phyloP scores from a whole-genome alignment of 2,888 invertebrate genomes.

The Hyalella azteca region DNA sequence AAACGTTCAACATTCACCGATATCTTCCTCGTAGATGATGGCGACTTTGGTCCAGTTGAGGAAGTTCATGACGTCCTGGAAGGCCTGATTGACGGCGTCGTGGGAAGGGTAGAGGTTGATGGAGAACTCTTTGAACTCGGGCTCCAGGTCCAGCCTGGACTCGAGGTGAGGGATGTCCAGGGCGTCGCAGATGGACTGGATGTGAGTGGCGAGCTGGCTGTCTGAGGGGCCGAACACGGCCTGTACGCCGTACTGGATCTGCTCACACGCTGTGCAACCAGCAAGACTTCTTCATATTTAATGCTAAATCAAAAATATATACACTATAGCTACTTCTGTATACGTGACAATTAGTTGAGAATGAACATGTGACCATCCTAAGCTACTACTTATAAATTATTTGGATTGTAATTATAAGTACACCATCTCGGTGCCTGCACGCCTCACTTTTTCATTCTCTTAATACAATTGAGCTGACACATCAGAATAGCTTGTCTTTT shows the following conservation, averaged over 20 bases:
- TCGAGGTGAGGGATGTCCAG: conserved; percentile 88
- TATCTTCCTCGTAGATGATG: conserved; percentile 89
- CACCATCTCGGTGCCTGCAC: no score
- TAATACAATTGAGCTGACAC: no score
- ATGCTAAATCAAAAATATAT: no score
- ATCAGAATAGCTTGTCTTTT: no score
- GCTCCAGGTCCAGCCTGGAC: conserved; percentile 57
- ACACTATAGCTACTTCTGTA: no score
- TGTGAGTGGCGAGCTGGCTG: conserved; percentile 78
- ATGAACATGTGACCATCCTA: no score
- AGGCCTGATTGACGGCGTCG: conserved; percentile 74
- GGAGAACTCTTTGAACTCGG: conserved; percentile 68
- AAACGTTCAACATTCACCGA: conserved; percentile 38
- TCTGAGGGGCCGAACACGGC: conserved; percentile 89
- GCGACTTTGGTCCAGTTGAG: conserved; percentile 93
- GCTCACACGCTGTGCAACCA: conserved; percentile 75
- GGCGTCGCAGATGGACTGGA: conserved; percentile 87
- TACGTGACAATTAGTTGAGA: no score
- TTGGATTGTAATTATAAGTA: no score
- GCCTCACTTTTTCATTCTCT: no score
- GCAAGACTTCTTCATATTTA: no score
- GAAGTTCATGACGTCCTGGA: conserved; percentile 83
- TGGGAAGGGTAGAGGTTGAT: conserved; percentile 81
- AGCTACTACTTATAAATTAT: no score
- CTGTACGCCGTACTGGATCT: conserved; percentile 83